Evolutionary conservation across 2,888 invertebrate species (phyloP), one percentile per base, ranked within the genome.

Genomic region (Lasioglossum pauxillum): DNA sequence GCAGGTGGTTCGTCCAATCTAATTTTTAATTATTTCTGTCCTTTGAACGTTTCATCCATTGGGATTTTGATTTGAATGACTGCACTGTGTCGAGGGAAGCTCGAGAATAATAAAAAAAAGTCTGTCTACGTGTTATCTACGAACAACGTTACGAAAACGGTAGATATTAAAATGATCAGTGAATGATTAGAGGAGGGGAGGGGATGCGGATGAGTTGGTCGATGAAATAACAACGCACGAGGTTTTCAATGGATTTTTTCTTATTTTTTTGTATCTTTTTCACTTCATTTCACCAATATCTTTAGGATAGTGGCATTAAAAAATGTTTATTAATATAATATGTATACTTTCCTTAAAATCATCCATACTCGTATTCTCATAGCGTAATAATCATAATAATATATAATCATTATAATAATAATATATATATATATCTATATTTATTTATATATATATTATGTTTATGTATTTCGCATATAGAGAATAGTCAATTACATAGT

Each of bases 271-370:
- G 35, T 69, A 38, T 69, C 38, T 35, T 69, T 92, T 92, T 94
- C 93, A 92, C 91, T 94, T 93, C 93, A 93, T 94, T 94, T 94
- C 92, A 93, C 94, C 95, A 94, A 89, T 93, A 94, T 94, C 94
- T 92, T 92, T 92, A 94, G 92, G 93, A 95, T 93, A 95, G 87
- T 92, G 94, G 94, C 91, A 94, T 94, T 94, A 94, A 95, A 95
- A 95, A 95, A 94, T 94, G 94, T 94, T 95, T 94, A 95, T 94
- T 94, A 91, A 90, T 91, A 91, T 91, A 93, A 94, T 95, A 94
- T 94, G 94, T 94, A 94, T 95, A 95, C 95, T 95, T 95, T 95
- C 94, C 95, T 95, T 94, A 95, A 95, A 95, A 94, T 95, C 94
- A 94, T 94, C 78, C 94, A 91, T 94, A 94, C 94, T 95, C 94